These are phyloP conservation scores for Xyrauchen texanus DNA, from an alignment of 2,113 vertebrate genomes.

Conservation along the genomic window DNA sequence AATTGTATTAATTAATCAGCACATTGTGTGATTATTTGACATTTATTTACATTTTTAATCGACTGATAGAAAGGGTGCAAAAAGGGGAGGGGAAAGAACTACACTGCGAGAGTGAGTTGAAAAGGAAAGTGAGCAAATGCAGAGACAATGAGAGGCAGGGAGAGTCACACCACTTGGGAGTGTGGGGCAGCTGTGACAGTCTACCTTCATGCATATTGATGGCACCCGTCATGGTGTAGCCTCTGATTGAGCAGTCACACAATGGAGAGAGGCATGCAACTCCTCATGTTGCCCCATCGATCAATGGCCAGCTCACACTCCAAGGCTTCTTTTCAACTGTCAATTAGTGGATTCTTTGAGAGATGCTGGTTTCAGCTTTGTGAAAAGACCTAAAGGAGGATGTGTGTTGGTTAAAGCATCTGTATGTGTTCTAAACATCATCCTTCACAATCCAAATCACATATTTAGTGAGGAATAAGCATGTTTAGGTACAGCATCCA, in stretches of 20 bases:
- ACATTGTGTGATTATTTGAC: no score
- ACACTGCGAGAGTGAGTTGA: conserved; percentile 1
- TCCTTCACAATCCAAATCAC: conserved; percentile 2
- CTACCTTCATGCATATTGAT: conserved; percentile 74
- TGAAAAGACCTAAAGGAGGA: not conserved
- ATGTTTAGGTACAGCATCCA: not conserved
- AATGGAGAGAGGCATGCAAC: conserved; percentile 73
- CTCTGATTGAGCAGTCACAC: conserved; percentile 75
- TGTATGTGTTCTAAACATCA: not conserved
- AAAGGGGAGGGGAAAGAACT: conserved; percentile 53
- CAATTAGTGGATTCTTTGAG: conserved; percentile 66
- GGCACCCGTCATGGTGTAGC: conserved; percentile 62
- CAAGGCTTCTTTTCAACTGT: conserved; percentile 67
- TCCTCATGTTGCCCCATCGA: conserved; percentile 76
- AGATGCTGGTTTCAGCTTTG: conserved; percentile 15
- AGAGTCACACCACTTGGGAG: conserved; percentile 62
- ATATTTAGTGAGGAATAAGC: not conserved
- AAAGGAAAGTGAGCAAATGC: conserved; percentile 33
- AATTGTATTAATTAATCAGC: no score
- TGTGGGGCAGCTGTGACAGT: conserved; percentile 66
- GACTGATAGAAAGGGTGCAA: conserved; percentile 20
- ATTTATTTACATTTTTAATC: no score
- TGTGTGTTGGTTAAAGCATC: not conserved
- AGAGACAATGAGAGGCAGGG: conserved; percentile 59
- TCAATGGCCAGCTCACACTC: conserved; percentile 66